These are phyloP conservation scores for Deroptyus accipitrinus DNA, from an alignment of 2,113 vertebrate species.

Conservation along the genomic window DNA sequence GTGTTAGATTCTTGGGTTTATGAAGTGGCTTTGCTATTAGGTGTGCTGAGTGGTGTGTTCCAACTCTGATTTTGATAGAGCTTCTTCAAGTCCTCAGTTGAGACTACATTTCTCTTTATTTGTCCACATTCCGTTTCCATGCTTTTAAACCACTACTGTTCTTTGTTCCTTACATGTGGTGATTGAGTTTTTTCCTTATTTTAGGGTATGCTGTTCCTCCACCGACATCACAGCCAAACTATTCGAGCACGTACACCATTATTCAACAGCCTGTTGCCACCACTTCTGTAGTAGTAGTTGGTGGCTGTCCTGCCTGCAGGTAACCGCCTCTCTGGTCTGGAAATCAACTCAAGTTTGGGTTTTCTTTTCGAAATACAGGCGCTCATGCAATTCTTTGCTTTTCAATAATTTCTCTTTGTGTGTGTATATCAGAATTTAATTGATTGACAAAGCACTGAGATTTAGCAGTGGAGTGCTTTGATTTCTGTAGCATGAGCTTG, in stretches of 20 bases:
- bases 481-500: neutral
- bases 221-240: constrained; percentile 75
- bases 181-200: neutral
- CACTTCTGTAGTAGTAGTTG: constrained; percentile 94
- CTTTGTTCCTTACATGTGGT: rapidly evolving
- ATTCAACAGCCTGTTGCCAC: constrained; percentile 80
- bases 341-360: neutral
- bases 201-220: constrained; percentile 77
- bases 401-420: neutral
- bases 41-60: neutral
- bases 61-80: neutral
- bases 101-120: neutral
- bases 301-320: constrained; percentile 98
- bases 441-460: neutral
- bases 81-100: neutral
- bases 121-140: neutral
- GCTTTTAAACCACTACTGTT: neutral
- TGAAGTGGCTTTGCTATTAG: neutral
- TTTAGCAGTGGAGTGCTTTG: neutral
- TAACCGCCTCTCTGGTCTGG: constrained; percentile 34
- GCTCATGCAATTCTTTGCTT: neutral
- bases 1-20: neutral
- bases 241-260: constrained; percentile 83
- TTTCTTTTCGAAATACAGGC: neutral
- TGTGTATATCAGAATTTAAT: neutral